Percentiles rank a stretch among this genome's conserved stretches.
Conservation (phyloP, 2,888 invertebrate genomes). For the Lycocerus yunnanus region DNA sequence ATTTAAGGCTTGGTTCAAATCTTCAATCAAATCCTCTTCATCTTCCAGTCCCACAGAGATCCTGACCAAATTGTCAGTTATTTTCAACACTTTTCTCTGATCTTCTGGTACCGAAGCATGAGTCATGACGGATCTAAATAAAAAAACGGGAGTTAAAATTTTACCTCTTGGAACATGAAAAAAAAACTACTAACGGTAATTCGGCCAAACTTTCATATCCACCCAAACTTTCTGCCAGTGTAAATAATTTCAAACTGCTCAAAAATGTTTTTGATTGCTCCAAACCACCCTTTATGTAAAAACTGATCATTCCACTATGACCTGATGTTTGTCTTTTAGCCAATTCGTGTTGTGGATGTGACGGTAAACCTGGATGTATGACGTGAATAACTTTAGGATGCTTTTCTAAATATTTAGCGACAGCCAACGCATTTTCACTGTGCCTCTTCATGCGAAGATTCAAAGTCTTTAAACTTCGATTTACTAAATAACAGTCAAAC, state of each 20-base stretch:
- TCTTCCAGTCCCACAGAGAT: slow-evolving; percentile 92
- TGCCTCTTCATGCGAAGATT: slow-evolving; percentile 91
- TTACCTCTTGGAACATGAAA: neutral
- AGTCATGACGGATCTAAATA: slow-evolving; percentile 85
- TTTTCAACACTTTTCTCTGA: slow-evolving; percentile 73
- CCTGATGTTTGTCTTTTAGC: slow-evolving; percentile 81
- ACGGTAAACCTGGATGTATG: slow-evolving; percentile 81
- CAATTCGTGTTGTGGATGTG: slow-evolving; percentile 85
- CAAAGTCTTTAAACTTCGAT: slow-evolving; percentile 91
- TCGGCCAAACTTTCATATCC: slow-evolving; percentile 95
- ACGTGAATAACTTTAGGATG: slow-evolving; percentile 83
- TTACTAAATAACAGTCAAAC: slow-evolving; percentile 93
- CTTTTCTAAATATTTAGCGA: slow-evolving; percentile 80
- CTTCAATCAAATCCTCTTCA: slow-evolving; percentile 79
- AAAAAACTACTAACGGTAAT: slow-evolving; percentile 85
- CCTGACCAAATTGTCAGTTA: slow-evolving; percentile 82
- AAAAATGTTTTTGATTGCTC: slow-evolving; percentile 76
- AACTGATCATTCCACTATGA: slow-evolving; percentile 91
- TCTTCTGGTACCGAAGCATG: slow-evolving; percentile 87
- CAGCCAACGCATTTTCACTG: slow-evolving; percentile 73
- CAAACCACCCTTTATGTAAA: slow-evolving; percentile 80
- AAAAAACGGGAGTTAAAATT: slow-evolving; percentile 1
- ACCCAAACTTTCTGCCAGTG: slow-evolving; percentile 91
- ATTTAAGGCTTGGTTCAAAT: slow-evolving; percentile 81
- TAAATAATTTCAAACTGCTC: slow-evolving; percentile 76